Percentiles rank a stretch among this genome's conserved stretches.
Evolutionary conservation across 2,888 invertebrate species (phyloP).

Genomic region (Panzeria rudis): DNA sequence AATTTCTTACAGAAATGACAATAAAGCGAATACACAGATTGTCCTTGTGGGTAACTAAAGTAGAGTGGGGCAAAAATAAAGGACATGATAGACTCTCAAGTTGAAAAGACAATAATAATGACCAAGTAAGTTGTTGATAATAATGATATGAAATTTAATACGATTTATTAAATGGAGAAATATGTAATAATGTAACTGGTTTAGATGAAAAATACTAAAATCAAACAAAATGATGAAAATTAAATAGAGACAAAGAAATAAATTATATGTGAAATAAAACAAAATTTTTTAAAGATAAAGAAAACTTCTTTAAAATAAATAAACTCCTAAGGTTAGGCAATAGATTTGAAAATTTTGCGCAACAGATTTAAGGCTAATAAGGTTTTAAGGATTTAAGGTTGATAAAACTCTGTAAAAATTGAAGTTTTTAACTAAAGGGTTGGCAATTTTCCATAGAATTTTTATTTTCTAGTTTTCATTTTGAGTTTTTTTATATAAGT

Average conservation of each 20-base stretch:
- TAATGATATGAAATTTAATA: slow-evolving; percentile 65
- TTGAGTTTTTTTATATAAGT: too few relatives aligned
- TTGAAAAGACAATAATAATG: slow-evolving; percentile 23
- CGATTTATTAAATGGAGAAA: slow-evolving; percentile 63
- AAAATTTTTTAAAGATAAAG: too few relatives aligned
- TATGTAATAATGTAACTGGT: neutral
- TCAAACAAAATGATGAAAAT: neutral
- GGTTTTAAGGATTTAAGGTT: too few relatives aligned
- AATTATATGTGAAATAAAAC: too few relatives aligned
- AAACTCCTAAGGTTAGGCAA: too few relatives aligned
- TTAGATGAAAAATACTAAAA: slow-evolving; percentile 7
- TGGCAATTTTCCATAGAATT: too few relatives aligned
- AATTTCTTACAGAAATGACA: slow-evolving; percentile 43
- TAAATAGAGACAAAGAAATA: neutral
- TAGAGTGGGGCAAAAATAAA: slow-evolving; percentile 11
- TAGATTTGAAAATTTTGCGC: too few relatives aligned
- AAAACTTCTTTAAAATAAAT: too few relatives aligned
- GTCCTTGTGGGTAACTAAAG: neutral
- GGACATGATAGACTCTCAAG: slow-evolving; percentile 42
- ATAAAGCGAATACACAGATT: slow-evolving; percentile 26
- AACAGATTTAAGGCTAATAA: too few relatives aligned
- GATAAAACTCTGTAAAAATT: too few relatives aligned
- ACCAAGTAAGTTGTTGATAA: slow-evolving; percentile 27
- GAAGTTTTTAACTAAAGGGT: too few relatives aligned
- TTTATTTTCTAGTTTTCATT: too few relatives aligned